Evolutionary conservation across 1,140 invertebrate genomes (phyloP), one percentile per base, ranked within the genome.

Genomic region (Drosophila busckii): DNA sequence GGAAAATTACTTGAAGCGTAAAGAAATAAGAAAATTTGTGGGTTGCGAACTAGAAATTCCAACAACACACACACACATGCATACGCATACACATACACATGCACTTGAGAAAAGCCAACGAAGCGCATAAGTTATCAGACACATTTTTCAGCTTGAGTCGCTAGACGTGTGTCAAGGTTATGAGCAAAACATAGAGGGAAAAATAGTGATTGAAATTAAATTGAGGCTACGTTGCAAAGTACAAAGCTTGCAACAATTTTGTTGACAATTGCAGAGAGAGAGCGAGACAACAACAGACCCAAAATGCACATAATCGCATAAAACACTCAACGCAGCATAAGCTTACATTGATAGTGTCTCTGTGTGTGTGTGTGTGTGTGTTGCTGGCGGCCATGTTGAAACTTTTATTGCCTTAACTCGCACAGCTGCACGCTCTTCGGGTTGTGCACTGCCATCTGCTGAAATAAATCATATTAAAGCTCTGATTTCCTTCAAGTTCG

Each of bases 1-100:
- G 75, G 76, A 82, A 82, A 67, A 82, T 75, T 59, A 58, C 65
- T 82, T 83, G 60, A 54, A 75, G 75, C 75, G 75, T 69, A 75
- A 83, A 82, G 65, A 67, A 55, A 69, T 53, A 70, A 82, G 64
- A 78, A 78, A 52, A 78, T 78, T 78, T 70, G 50, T 67, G 34
- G 48, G 44, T 37, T 55, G 46, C 34, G 25, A 42, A 22, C 41
- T 26, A 46, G 61, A 52, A 64, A 40, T 49, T 40, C 28, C 16
- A n/a, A 6, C 26, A 15, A 15, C 12, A 10, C 44, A 17, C 20
- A 5, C 13, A 34, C 1, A 23, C 13, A 10, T 32, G 29, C 42
- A 45, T 12, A 40, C n/a, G 17, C 23, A 29, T 4, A 12, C 3
- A 22, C 2, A 0, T 5, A 16, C 34, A 16, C 20, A 5, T 3